Base-by-base conservation (phyloP, 2,113 vertebrate genomes). In the Paradisaea rubra region DNA sequence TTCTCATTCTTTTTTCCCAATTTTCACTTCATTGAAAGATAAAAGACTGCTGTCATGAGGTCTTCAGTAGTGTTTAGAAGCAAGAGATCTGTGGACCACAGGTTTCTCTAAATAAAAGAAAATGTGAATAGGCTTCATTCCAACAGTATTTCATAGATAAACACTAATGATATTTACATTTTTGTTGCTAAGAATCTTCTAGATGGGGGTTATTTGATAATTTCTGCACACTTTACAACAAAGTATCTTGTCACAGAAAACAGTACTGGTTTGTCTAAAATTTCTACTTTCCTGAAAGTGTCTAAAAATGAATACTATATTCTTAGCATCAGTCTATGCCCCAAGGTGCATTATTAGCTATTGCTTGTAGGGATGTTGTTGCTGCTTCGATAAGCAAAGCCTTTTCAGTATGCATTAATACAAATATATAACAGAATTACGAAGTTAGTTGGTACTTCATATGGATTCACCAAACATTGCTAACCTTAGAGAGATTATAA, bases 341-440 rank as follows among this genome's bases (percentile, higher is more conserved):
- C 79, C 41, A 65, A 76, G 71, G 52, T 66, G 33, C 68, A 77
- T 91, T 88, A 73, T 65, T 65, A 82, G 42, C 45, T 88, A 37
- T 86, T 63, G 70, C 79, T 93, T 69, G 37, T 45, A 79, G 85
- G 66, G 41, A 85, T 82, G 49, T 68, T 89, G 42, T 44, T 92
- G 69, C 65, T 94, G 47, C 81, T 92, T 93, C 57, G 7, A 31
- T 89, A 89, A 85, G n/a, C 70, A 87, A 91, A 91, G n/a, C 21
- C 53, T 95, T 91, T 89, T 91, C 89, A 87, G 22, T 87, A 64
- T 76, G 57, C 79, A 80, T 95, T 76, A 88, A 72, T 85, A 89
- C 28, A 94, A 96, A 91, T 49, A 12, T 49, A 27, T 35, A 85
- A 85, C 18, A 71, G 30, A 81, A 72, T 85, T 41, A 44, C 13